Percentiles rank a stretch among this genome's conserved stretches.
Evolutionary conservation across 2,797 vertebrate genomes (phyloP).

Genomic region (Brachymystax lenok): DNA sequence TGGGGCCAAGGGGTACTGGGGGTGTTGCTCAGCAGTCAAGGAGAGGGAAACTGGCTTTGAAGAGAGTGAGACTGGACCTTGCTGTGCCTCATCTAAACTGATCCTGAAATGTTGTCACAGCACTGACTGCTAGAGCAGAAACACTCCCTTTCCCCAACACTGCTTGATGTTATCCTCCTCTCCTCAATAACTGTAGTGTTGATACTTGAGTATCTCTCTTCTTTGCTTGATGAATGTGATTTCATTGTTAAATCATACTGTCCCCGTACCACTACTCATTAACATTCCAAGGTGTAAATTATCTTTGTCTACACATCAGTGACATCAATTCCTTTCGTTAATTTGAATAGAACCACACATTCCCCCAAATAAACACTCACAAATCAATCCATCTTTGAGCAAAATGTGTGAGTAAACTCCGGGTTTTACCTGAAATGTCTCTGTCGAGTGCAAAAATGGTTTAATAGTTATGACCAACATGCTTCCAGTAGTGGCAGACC

Average conservation of each 20-base stretch:
- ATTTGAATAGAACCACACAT: background rate
- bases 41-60: constrained; percentile 28
- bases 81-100: constrained; percentile 52
- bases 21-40: constrained; percentile 17
- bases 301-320: background rate
- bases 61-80: constrained; percentile 31
- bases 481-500: background rate
- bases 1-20: constrained; percentile 23
- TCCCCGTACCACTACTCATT: background rate
- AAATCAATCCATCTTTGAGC: too few relatives aligned
- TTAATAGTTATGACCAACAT: constrained; percentile 3
- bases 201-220: background rate
- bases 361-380: background rate
- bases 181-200: constrained; percentile 37
- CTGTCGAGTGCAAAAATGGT: background rate
- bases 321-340: background rate
- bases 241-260: background rate
- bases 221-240: background rate
- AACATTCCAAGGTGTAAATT: constrained; percentile 11
- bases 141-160: background rate
- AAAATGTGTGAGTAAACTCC: background rate
- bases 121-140: constrained; percentile 13
- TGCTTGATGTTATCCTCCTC: constrained; percentile 37
- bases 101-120: constrained; percentile 45
- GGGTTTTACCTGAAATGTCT: background rate